Evolutionary conservation across 2,113 vertebrate genomes (phyloP), one percentile per base, ranked within the genome.

Genomic region (Corvus moneduloides): DNA sequence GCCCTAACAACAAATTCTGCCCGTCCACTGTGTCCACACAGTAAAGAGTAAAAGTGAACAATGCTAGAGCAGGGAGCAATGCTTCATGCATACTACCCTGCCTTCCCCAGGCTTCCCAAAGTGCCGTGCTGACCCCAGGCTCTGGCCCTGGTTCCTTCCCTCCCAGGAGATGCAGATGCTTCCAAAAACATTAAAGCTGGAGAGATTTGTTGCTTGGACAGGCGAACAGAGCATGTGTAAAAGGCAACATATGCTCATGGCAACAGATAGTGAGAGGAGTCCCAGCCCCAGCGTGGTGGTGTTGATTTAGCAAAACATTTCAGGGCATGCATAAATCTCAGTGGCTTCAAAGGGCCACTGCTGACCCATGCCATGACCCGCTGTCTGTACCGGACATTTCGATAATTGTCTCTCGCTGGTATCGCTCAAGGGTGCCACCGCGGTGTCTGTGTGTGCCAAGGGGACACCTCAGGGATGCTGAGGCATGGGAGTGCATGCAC

Each of bases 381-480:
- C 56, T 63, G 27, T 66, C 59, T 37, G 87, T 49, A n/a, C 15
- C 6, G 13, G 55, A 16, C 55, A 58, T 58, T n/a, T 7, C 37
- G 37, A 37, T 10, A 37, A 37, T 37, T 37, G 37, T 10, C 37
- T 37, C 37, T 37, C 37, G 37, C 37, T 58, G 55, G 11, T 37
- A 24, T 37, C 20, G 30, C 73, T 28, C 14, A 4, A 10, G 2
- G 0, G 27, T 55, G 75, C 44, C 11, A 1, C 33, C 61, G 27
- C 0, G 0, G 75, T 23, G 56, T 23, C 43, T 27, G 14, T 3
- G 0, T 26, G 39, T 8, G 37, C 46, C 0, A 0, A 61, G 11
- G 64, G 67, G 48, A 23, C n/a, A 11, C 56, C 13, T 7, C 0
- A 0, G 28, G 52, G 27, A 37, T 13, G 58, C 54, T 3, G 8